Conservation (phyloP, 2,797 vertebrate species). For the Taeniopygia guttata region DNA sequence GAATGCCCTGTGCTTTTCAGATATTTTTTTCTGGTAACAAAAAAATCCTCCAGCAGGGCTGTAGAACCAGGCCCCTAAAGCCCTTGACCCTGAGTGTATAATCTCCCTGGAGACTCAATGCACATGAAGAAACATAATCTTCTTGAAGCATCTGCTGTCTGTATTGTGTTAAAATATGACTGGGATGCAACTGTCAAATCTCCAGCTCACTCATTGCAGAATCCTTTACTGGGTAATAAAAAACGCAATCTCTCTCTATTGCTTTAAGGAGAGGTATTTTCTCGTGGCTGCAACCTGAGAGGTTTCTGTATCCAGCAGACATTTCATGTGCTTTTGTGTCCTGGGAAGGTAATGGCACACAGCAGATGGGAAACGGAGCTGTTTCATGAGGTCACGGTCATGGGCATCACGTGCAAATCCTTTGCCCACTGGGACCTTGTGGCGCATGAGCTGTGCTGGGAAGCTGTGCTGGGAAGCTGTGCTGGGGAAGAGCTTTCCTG, state of each 20-base stretch:
- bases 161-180: constrained; percentile 13
- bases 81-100: neutral
- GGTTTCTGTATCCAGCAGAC: neutral
- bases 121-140: constrained; percentile 43
- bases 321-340: neutral
- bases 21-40: constrained; percentile 14
- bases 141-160: constrained; percentile 38
- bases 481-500: neutral
- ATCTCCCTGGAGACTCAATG: neutral
- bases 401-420: neutral
- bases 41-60: neutral
- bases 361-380: neutral
- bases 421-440: neutral
- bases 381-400: neutral
- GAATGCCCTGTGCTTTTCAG: constrained; percentile 4
- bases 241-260: neutral
- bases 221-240: neutral
- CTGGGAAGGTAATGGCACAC: neutral
- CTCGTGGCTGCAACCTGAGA: neutral
- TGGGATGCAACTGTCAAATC: neutral
- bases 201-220: neutral
- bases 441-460: neutral
- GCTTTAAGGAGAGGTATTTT: neutral
- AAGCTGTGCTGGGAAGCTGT: neutral
- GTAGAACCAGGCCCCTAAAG: neutral